Evolutionary conservation across 2,113 vertebrate species (phyloP), one percentile per base, ranked within the genome.

Genomic region (Nycticryphes semicollaris): DNA sequence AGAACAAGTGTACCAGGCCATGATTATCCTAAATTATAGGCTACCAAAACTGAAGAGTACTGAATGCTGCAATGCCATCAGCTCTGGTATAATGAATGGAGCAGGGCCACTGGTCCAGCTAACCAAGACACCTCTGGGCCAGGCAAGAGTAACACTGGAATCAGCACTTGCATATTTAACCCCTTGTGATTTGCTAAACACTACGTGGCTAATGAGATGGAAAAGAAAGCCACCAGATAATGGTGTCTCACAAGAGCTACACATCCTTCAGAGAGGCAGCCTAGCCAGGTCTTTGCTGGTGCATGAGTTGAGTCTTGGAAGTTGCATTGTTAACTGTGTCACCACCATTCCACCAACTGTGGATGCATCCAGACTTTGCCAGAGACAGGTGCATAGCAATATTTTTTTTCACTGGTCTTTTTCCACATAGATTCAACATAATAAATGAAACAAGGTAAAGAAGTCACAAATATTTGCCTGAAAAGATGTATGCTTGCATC

Each of bases 311-410:
- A 67, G n/a, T 59, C 41, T 79, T 62, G 84, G 73, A 37, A 37
- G 35, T 79, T 90, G 27, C 35, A 74, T 82, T 14, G 3, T 69
- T 74, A 41, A 17, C 19, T 45, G 50, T 21, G 66, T 23, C 24
- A 30, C n/a, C 27, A 45, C 33, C 18, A 31, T 75, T 68, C 43
- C 64, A 31, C 30, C 60, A 47, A 7, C 21, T 3, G 2, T 27
- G 45, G 53, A 28, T 3, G 7, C 12, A 39, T 7, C 33, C 5
- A 50, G 72, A 50, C 50, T 47, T 48, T 77, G 35, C 45, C 45
- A 62, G 7, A 82, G 54, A 41, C 4, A 3, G 0, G 0, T 64
- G 28, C 22, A 7, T 17, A 31, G n/a, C 89, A 68, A 3, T 76
- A 12, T 37, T 59, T 68, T 93, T 60, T 87, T 72, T 4, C n/a